phyloP scores from a whole-genome alignment of 2,797 vertebrate species.

The Acanthornis magna region DNA sequence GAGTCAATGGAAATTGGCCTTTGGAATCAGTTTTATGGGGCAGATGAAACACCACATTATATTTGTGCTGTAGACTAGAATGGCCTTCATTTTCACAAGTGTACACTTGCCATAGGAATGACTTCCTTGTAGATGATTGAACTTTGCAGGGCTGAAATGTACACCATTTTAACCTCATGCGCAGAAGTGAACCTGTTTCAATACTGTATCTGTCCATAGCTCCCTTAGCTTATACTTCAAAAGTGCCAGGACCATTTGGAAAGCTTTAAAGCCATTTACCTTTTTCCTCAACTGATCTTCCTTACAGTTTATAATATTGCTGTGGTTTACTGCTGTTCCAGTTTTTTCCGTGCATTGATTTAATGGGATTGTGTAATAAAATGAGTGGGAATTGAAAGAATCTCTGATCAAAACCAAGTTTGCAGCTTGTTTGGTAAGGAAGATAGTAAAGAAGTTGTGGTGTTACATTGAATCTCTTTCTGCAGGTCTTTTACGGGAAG shows the following conservation, averaged over 20 bases:
- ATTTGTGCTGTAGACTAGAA: not conserved
- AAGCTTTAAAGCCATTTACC: not conserved
- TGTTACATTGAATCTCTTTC: not conserved
- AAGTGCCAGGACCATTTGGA: not conserved
- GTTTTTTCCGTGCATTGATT: not conserved
- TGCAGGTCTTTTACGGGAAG: not conserved
- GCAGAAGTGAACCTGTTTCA: not conserved
- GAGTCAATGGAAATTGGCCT: not conserved
- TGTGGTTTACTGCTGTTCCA: constrained; percentile 1
- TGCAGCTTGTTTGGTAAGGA: not conserved
- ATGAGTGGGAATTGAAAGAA: not conserved
- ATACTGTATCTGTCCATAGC: accelerated
- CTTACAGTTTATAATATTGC: not conserved
- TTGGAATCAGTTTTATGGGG: not conserved
- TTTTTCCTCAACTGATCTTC: not conserved
- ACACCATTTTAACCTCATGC: not conserved
- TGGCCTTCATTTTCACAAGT: not conserved
- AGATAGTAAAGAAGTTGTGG: not conserved
- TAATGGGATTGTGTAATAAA: not conserved
- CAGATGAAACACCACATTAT: not conserved
- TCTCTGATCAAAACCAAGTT: not conserved
- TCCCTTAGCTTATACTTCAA: not conserved
- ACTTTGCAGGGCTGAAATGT: not conserved
- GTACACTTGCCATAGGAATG: not conserved
- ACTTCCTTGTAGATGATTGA: not conserved